Conservation (phyloP, 2,797 vertebrate genomes). For the Balearica regulorum region DNA sequence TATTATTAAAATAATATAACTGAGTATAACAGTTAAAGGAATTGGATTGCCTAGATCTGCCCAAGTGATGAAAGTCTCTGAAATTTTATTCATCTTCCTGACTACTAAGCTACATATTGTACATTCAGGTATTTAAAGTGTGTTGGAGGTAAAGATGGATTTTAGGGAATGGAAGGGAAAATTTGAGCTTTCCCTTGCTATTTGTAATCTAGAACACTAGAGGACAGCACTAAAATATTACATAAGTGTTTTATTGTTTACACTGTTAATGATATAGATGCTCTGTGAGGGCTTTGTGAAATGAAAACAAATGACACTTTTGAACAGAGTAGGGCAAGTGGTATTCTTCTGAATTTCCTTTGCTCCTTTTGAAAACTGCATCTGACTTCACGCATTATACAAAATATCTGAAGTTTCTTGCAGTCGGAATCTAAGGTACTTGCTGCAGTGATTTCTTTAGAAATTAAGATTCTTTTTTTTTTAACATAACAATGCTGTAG, state of each 20-base stretch:
- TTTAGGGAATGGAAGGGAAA: neutral
- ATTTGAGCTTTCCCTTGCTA: neutral
- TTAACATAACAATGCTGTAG: neutral
- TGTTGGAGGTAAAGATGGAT: neutral
- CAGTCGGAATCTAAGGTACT: neutral
- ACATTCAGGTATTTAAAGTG: neutral
- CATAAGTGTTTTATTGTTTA: slow-evolving; percentile 50
- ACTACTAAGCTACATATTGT: neutral
- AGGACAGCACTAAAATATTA: slow-evolving; percentile 71
- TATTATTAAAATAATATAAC: neutral
- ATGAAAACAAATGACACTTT: neutral
- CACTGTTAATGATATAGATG: neutral
- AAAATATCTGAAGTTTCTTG: neutral
- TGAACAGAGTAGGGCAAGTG: neutral
- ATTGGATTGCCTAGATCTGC: neutral
- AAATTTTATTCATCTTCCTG: neutral
- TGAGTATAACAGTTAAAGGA: neutral
- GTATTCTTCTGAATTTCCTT: neutral
- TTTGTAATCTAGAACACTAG: slow-evolving; percentile 65
- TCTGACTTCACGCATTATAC: neutral
- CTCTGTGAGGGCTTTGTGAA: neutral
- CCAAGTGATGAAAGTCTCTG: neutral
- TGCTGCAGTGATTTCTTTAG: neutral
- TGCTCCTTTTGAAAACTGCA: neutral
- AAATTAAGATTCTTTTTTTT: neutral